Conservation (phyloP, 2,797 vertebrate species). For the Hipposideros larvatus region DNA sequence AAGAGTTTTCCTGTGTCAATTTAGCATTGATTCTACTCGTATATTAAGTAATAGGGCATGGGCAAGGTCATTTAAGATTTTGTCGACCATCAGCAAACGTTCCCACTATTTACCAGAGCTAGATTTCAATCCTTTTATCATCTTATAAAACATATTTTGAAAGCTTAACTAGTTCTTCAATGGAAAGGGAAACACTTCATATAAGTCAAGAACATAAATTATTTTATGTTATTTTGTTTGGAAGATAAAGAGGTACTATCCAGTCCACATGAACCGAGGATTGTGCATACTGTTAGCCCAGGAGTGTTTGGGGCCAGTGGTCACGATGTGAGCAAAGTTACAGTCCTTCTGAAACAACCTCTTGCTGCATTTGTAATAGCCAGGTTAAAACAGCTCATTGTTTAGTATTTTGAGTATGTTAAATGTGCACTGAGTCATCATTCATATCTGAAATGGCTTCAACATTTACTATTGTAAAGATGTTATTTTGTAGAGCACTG, state of each 20-base stretch:
- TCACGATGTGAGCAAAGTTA: background rate
- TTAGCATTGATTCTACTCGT: background rate
- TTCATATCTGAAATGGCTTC: constrained; percentile 69
- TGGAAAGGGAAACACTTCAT: background rate
- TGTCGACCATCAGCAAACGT: constrained; percentile 63
- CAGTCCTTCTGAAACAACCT: background rate
- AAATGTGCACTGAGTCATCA: constrained; percentile 63
- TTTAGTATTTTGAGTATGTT: constrained; percentile 52
- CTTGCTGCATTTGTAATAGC: constrained; percentile 9
- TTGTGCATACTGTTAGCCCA: background rate
- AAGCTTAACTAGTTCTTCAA: constrained; percentile 9
- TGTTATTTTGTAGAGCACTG: constrained; percentile 49
- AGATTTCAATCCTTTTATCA: constrained; percentile 26
- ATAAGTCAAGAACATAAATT: background rate
- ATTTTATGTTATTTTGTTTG: background rate
- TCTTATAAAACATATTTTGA: constrained; percentile 41
- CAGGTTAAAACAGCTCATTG: constrained; percentile 50
- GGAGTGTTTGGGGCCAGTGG: background rate
- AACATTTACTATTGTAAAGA: constrained; percentile 70
- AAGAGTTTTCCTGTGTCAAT: constrained; percentile 40
- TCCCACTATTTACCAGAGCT: constrained; percentile 61
- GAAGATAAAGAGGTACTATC: background rate
- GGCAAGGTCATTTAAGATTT: constrained; percentile 70
- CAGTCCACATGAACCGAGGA: background rate
- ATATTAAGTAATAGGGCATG: constrained; percentile 63